A percentile compares a stretch with the other conserved stretches of the same genome.
Evolutionary conservation across 2,113 vertebrate species (phyloP).

Genomic region (Leucoraja erinaceus): DNA sequence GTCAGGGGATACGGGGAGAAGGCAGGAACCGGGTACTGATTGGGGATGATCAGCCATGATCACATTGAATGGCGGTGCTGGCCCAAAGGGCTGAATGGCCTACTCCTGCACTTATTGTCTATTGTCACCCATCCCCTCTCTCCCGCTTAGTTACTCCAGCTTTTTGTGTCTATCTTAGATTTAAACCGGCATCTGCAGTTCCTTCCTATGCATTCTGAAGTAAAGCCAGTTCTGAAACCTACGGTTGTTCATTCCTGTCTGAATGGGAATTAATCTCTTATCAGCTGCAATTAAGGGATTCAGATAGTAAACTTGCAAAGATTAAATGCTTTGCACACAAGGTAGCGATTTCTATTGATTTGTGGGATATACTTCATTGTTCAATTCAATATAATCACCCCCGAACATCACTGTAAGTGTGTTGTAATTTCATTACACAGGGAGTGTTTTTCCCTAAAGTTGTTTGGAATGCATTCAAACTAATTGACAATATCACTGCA

Average conservation of each 20-base stretch:
- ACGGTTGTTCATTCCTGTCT: neutral
- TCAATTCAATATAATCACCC: neutral
- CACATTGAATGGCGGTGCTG: too few species aligned
- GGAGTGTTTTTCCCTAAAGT: neutral
- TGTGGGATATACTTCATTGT: neutral
- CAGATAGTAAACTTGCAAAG: neutral
- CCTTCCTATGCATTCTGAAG: too few species aligned
- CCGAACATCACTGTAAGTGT: neutral
- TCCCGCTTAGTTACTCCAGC: too few species aligned
- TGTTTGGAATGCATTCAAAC: neutral
- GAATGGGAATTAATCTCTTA: slow-evolving; percentile 7
- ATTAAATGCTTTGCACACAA: neutral
- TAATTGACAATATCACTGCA: neutral
- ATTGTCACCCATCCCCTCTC: too few species aligned
- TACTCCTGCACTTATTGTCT: too few species aligned
- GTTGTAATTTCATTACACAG: neutral
- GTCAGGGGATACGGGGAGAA: too few species aligned
- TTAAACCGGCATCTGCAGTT: too few species aligned
- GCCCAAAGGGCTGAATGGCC: too few species aligned
- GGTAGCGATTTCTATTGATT: neutral
- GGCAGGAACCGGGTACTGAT: too few species aligned
- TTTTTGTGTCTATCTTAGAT: too few species aligned
- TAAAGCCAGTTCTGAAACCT: too few species aligned
- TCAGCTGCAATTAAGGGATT: neutral
- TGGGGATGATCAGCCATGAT: too few species aligned